Evolutionary conservation across 2,113 vertebrate species (phyloP).

Genomic region (Prietella phreatophila): DNA sequence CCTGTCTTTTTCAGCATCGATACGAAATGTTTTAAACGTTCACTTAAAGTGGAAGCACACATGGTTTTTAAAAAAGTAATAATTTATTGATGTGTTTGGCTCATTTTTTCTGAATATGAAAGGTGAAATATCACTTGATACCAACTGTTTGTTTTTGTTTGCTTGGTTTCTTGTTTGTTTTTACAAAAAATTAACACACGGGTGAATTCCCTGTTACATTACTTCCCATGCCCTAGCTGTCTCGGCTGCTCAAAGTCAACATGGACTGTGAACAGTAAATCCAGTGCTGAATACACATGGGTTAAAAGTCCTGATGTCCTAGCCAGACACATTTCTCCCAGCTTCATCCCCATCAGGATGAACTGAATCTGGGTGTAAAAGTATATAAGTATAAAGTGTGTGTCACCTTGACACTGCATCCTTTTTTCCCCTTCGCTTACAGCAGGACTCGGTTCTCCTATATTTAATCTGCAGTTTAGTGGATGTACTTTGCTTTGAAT

Average conservation of each 20-base stretch:
- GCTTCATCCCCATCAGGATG: background rate
- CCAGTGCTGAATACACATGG: background rate
- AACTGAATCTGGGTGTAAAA: slow-evolving; percentile 18
- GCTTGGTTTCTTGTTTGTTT: too few species aligned
- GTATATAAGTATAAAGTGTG: slow-evolving; percentile 1
- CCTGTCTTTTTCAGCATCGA: background rate
- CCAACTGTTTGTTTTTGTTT: background rate
- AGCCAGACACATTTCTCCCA: background rate
- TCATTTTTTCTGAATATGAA: background rate
- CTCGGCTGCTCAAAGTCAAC: background rate
- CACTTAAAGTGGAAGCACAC: background rate
- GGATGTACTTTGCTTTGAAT: background rate
- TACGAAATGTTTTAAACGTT: too few species aligned
- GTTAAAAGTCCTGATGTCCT: background rate
- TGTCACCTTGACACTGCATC: slow-evolving; percentile 15
- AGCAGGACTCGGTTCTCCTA: background rate
- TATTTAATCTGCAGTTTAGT: background rate
- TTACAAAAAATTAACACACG: too few species aligned
- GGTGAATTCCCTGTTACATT: background rate
- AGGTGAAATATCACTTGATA: background rate
- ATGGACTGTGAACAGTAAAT: background rate
- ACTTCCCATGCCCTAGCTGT: background rate
- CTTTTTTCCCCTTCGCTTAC: background rate
- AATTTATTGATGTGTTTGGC: too few species aligned
- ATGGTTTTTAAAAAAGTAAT: background rate